These are phyloP conservation scores for Sesamia nonagrioides DNA, from an alignment of 1,140 invertebrate genomes.

Conservation along the genomic window DNA sequence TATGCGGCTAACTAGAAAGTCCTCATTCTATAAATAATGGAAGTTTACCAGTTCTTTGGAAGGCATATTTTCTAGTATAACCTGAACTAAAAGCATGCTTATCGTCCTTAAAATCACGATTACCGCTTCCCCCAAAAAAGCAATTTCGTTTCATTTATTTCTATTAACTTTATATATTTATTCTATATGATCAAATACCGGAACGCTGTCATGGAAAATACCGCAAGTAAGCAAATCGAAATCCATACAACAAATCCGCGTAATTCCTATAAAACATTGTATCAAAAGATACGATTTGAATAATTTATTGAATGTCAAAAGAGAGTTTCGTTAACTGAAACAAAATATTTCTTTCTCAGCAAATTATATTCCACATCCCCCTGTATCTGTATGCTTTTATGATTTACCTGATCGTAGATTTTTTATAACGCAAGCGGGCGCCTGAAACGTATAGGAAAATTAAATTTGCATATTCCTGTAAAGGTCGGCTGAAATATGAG, in stretches of 20 bases:
- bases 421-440: conserved; percentile 50
- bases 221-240: neutral
- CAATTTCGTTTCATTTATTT: neutral
- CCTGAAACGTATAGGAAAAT: conserved; percentile 51
- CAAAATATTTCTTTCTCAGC: conserved; percentile 22
- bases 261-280: conserved; percentile 13
- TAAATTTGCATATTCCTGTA: conserved; percentile 52
- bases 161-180: conserved; percentile 7
- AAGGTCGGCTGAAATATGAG: conserved; percentile 18
- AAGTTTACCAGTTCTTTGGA: neutral
- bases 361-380: conserved; percentile 42
- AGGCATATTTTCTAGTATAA: neutral
- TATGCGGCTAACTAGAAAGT: neutral
- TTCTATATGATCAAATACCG: neutral
- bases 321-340: conserved; percentile 26
- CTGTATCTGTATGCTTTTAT: conserved; percentile 50
- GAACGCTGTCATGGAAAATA: neutral
- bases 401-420: conserved; percentile 56
- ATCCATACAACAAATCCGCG: conserved; percentile 12
- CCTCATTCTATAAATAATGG: neutral
- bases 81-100: neutral
- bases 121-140: neutral
- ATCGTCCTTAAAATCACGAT: neutral
- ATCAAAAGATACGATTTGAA: conserved; percentile 16
- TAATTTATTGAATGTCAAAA: conserved; percentile 34